Evolutionary conservation across 1,140 invertebrate species (phyloP).

Genomic region (Microvelia longipes): DNA sequence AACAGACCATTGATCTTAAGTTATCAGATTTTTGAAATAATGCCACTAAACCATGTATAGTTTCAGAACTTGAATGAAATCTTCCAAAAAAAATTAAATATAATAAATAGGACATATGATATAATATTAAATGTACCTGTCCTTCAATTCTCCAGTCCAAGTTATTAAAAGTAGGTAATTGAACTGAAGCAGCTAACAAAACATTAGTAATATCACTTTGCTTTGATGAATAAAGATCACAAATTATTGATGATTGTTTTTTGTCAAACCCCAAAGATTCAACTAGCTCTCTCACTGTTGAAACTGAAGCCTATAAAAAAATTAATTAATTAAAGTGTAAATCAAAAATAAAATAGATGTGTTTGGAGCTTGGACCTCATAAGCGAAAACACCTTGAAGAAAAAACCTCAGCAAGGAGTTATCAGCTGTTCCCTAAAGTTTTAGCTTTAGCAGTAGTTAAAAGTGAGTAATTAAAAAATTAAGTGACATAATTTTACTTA

Average conservation of each 20-base stretch:
- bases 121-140: not conserved
- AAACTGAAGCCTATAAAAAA: constrained; percentile 2
- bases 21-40: not conserved
- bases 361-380: not conserved
- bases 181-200: constrained; percentile 4
- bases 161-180: constrained; percentile 7
- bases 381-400: not conserved
- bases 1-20: not conserved
- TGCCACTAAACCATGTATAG: not conserved
- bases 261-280: not conserved
- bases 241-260: not conserved
- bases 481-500: not conserved
- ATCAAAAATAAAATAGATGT: not conserved
- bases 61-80: not conserved
- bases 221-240: constrained; percentile 5
- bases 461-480: not conserved
- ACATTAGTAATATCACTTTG: constrained; percentile 6
- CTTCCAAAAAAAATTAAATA: not conserved
- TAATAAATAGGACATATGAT: not conserved
- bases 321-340: not conserved
- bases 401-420: not conserved
- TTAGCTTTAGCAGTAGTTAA: not conserved
- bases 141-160: constrained; percentile 9
- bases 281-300: constrained; percentile 3
- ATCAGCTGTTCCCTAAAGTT: not conserved